Conservation (phyloP, 2,797 vertebrate species). For the Parotocinclus haroldoi region DNA sequence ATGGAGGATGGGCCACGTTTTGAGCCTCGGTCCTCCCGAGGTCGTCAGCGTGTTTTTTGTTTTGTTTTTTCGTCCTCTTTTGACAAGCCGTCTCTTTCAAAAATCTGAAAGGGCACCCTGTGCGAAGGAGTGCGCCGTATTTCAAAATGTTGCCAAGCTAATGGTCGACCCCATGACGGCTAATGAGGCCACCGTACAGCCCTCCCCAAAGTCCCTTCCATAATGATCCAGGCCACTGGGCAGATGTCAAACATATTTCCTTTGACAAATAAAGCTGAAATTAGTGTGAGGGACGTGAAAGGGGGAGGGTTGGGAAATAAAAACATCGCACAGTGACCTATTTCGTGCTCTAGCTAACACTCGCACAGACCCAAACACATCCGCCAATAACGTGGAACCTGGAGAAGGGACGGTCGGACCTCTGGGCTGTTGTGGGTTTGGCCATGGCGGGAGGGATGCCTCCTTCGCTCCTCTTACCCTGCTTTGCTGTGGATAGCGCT, state of each 20-base stretch:
- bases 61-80: too few relatives aligned
- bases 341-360: constrained; percentile 45
- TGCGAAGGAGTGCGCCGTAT: constrained; percentile 9
- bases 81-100: too few relatives aligned
- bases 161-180: constrained; percentile 16
- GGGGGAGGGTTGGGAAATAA: constrained; percentile 16
- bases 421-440: constrained; percentile 43
- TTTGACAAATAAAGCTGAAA: constrained; percentile 46
- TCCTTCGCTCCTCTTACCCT: too few relatives aligned
- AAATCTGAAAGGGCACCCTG: background rate
- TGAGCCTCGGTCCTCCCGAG: too few relatives aligned
- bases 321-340: constrained; percentile 42
- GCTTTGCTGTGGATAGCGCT: too few relatives aligned
- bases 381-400: constrained; percentile 35
- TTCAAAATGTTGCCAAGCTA: constrained; percentile 24
- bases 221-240: constrained; percentile 44
- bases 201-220: constrained; percentile 27
- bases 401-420: constrained; percentile 34
- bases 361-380: constrained; percentile 43
- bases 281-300: constrained; percentile 16
- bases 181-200: constrained; percentile 15
- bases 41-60: too few relatives aligned
- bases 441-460: constrained; percentile 27
- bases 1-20: too few relatives aligned
- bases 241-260: constrained; percentile 43